These are phyloP conservation scores for Spongia lamella DNA, from an alignment of 37 sponge, comb jelly and placozoan genomes.

Conservation along the genomic window DNA sequence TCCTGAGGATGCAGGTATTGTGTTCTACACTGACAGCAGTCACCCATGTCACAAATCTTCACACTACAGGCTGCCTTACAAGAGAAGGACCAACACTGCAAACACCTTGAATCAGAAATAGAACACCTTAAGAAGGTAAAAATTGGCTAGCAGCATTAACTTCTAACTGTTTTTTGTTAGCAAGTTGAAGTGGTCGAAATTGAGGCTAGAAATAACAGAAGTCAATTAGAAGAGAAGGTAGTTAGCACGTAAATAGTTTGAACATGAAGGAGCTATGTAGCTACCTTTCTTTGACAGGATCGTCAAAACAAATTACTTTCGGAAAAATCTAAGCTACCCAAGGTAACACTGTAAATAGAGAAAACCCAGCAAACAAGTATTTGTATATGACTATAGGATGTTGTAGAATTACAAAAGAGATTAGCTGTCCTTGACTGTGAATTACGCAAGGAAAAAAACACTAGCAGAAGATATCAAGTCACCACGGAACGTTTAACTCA, in stretches of 20 bases:
- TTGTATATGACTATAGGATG: constrained; percentile 8
- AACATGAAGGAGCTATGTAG: no score
- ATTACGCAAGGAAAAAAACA: constrained; percentile 46
- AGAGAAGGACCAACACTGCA: constrained; percentile 10
- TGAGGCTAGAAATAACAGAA: constrained; percentile 26
- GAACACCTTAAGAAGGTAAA: neutral
- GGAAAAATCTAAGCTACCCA: no score
- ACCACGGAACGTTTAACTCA: constrained; percentile 55
- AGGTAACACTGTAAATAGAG: neutral
- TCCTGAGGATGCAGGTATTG: neutral
- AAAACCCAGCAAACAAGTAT: neutral
- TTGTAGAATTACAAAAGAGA: constrained; percentile 30
- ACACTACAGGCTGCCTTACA: no score
- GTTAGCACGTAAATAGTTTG: no score
- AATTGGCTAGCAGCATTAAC: no score
- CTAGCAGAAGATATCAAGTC: constrained; percentile 46
- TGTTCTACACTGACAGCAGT: no score
- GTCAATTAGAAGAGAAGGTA: constrained; percentile 51
- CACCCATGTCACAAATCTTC: no score
- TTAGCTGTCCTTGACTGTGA: constrained; percentile 59
- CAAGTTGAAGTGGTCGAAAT: constrained; percentile 32
- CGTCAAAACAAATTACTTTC: no score
- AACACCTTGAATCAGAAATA: neutral
- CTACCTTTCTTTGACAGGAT: no score
- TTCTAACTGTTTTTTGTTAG: no score